These are phyloP conservation scores for Drepana falcataria DNA, from an alignment of 2,888 invertebrate genomes.

Conservation along the genomic window DNA sequence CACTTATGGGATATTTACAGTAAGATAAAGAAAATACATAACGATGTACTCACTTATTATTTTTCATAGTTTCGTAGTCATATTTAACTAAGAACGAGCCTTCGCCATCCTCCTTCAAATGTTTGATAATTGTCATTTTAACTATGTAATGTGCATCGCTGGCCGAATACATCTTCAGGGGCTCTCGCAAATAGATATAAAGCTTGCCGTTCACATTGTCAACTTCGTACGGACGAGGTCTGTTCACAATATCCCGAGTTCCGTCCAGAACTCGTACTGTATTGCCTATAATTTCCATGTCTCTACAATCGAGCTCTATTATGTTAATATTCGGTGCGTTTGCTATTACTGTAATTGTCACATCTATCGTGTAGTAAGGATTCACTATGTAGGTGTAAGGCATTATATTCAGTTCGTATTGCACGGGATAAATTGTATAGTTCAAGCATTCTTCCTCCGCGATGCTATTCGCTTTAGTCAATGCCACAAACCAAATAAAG, in stretches of 20 bases:
- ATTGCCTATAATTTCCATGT: constrained; percentile 42
- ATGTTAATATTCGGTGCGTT: constrained; percentile 51
- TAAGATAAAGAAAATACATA: too few relatives aligned
- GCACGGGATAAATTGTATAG: constrained; percentile 68
- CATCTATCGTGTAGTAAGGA: constrained; percentile 57
- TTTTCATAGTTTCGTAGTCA: constrained; percentile 35
- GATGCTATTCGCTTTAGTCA: constrained; percentile 39
- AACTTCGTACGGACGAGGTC: constrained; percentile 48
- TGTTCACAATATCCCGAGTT: constrained; percentile 45
- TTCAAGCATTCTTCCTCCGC: constrained; percentile 65
- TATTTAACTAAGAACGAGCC: constrained; percentile 59
- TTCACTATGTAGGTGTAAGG: constrained; percentile 44
- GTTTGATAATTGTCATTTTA: constrained; percentile 47
- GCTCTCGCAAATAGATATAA: constrained; percentile 50
- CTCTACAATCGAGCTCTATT: constrained; percentile 56
- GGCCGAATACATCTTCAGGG: constrained; percentile 42
- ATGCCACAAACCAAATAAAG: constrained; percentile 29
- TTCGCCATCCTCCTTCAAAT: constrained; percentile 32
- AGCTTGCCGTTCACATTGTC: constrained; percentile 44
- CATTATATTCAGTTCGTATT: constrained; percentile 58
- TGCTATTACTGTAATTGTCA: constrained; percentile 59
- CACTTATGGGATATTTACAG: too few relatives aligned
- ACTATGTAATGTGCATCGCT: constrained; percentile 46
- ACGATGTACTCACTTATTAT: constrained; percentile 43
- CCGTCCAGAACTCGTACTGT: constrained; percentile 49